Evolutionary conservation across 1,140 invertebrate species (phyloP).

Genomic region (Drosophila lacertosa): DNA sequence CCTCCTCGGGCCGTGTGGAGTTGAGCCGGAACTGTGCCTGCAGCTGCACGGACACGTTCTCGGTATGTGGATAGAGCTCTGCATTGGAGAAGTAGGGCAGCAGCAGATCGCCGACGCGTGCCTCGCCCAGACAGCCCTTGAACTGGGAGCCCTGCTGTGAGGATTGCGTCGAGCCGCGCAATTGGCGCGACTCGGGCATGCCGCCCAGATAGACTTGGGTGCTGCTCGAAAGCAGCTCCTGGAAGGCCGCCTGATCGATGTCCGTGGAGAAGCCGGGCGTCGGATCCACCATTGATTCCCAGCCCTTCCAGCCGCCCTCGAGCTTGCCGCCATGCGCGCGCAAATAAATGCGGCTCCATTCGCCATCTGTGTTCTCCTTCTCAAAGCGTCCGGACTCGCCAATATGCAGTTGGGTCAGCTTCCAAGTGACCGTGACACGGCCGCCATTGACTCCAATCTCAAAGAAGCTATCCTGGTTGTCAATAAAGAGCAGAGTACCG

Average conservation of each 20-base stretch:
- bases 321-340: conserved; percentile 85
- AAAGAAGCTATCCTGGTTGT: conserved; percentile 86
- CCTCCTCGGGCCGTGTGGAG: conserved; percentile 85
- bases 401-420: conserved; percentile 85
- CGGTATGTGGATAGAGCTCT: conserved; percentile 87
- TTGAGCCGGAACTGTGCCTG: conserved; percentile 78
- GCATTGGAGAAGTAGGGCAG: conserved; percentile 94
- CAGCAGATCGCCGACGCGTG: conserved; percentile 92
- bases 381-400: conserved; percentile 85
- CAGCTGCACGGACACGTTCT: conserved; percentile 80
- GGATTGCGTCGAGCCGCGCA: conserved; percentile 72
- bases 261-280: conserved; percentile 71
- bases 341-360: conserved; percentile 89
- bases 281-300: conserved; percentile 80
- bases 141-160: conserved; percentile 85
- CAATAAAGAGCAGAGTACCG: conserved; percentile 88
- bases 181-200: conserved; percentile 69
- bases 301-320: conserved; percentile 84
- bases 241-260: conserved; percentile 74
- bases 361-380: conserved; percentile 86
- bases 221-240: conserved; percentile 73
- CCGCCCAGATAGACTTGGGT: conserved; percentile 78
- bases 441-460: conserved; percentile 89
- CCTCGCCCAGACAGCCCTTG: conserved; percentile 96
- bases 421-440: conserved; percentile 88